Conservation (phyloP, 2,797 vertebrate genomes). For the Trichosurus vulpecula region DNA sequence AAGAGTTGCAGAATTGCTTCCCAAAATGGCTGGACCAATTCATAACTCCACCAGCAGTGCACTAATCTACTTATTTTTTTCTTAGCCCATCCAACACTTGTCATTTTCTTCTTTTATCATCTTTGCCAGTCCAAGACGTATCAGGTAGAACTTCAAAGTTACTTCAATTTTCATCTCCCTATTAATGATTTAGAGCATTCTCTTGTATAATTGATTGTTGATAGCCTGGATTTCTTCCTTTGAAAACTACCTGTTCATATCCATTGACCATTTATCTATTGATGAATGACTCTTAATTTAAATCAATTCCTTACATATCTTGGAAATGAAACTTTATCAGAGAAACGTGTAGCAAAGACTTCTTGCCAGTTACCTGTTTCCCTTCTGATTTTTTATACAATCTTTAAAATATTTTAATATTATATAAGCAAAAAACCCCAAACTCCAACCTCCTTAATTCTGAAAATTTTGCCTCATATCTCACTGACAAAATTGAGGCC, state of each 20-base stretch:
- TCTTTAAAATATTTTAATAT: background rate
- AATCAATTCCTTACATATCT: background rate
- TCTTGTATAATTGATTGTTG: background rate
- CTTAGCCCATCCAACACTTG: background rate
- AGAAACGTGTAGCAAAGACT: background rate
- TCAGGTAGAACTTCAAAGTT: background rate
- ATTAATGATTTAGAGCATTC: background rate
- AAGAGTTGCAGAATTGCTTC: background rate
- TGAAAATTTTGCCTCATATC: background rate
- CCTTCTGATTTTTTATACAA: background rate
- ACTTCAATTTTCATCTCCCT: background rate
- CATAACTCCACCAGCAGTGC: background rate
- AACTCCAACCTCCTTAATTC: background rate
- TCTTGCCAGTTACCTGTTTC: background rate
- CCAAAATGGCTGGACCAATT: background rate
- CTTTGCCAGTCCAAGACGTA: background rate
- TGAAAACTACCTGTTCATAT: background rate
- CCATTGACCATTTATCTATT: background rate
- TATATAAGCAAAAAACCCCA: background rate
- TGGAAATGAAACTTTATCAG: background rate
- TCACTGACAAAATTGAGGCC: background rate
- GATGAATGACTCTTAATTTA: background rate
- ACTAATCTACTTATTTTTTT: background rate
- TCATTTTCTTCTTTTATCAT: background rate
- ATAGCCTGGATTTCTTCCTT: background rate